A percentile compares a stretch with the other conserved stretches of the same genome.
phyloP scores from a whole-genome alignment of 2,797 vertebrate genomes.

The Melanotaenia nigrans region DNA sequence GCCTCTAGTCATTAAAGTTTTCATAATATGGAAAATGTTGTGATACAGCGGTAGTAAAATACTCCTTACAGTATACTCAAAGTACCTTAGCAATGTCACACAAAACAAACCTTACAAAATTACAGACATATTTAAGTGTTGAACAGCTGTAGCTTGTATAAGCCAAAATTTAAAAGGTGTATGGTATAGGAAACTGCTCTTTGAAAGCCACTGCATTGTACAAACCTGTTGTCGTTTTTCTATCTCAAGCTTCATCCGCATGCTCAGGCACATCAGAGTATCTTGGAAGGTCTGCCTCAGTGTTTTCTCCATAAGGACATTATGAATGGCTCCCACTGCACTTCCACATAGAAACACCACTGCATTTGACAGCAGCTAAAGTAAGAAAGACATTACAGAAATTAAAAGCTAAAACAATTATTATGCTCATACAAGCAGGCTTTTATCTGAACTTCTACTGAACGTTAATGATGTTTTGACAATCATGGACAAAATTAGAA shows the following conservation, averaged over 20 bases:
- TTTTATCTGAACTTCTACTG: neutral
- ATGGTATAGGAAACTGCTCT: neutral
- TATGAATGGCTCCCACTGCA: constrained; percentile 93
- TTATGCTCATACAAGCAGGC: neutral
- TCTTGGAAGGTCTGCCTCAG: constrained; percentile 92
- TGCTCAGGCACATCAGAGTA: constrained; percentile 90
- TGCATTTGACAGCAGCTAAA: constrained; percentile 90
- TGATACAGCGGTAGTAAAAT: neutral
- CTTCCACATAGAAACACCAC: constrained; percentile 92
- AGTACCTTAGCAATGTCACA: neutral
- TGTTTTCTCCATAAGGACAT: constrained; percentile 93
- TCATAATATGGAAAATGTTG: constrained; percentile 16
- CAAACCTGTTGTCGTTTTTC: constrained; percentile 97
- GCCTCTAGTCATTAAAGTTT: constrained; percentile 19
- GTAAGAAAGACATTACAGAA: constrained; percentile 28
- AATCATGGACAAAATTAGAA: no score
- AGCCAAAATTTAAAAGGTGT: constrained; percentile 9
- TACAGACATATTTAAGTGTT: neutral
- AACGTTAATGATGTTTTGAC: neutral
- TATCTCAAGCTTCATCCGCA: constrained; percentile 93
- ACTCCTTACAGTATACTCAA: neutral
- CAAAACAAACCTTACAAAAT: neutral
- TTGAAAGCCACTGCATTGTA: neutral
- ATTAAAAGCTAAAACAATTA: constrained; percentile 25
- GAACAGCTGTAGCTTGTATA: neutral